phyloP scores from a whole-genome alignment of 2,113 vertebrate genomes.

The Fukomys damarensis region DNA sequence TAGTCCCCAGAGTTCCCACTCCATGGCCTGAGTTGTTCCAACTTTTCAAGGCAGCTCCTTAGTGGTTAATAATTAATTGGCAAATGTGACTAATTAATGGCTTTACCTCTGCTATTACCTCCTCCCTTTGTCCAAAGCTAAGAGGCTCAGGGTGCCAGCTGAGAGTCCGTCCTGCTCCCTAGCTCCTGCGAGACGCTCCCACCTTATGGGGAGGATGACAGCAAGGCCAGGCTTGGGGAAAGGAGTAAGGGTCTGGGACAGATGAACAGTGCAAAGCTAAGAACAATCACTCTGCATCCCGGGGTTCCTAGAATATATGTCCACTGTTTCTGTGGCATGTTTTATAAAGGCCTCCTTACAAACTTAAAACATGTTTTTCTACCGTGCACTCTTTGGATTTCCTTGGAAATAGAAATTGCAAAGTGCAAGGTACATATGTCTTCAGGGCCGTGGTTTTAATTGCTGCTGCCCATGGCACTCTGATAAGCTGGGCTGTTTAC shows the following conservation, averaged over 20 bases:
- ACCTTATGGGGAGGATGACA: neutral
- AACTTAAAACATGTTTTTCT: neutral
- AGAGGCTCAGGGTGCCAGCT: neutral
- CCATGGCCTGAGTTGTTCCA: neutral
- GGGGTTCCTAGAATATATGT: neutral
- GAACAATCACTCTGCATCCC: neutral
- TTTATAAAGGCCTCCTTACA: neutral
- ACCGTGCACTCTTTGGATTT: neutral
- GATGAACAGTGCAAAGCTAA: rapidly evolving
- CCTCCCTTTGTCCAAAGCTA: neutral
- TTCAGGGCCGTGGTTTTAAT: neutral
- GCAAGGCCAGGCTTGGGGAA: neutral
- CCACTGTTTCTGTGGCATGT: neutral
- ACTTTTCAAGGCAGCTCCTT: slow-evolving; percentile 2
- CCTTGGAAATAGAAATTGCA: neutral
- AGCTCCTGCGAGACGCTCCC: neutral
- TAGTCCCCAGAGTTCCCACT: rapidly evolving
- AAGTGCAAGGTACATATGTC: neutral
- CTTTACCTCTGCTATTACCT: neutral
- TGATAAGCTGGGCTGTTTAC: neutral
- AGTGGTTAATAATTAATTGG: slow-evolving; percentile 77
- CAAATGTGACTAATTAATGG: slow-evolving; percentile 67
- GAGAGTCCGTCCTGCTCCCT: neutral
- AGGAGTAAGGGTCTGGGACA: neutral
- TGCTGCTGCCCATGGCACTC: neutral